Evolutionary conservation across 2,113 vertebrate species (phyloP).

Genomic region (Heteronetta atricapilla): DNA sequence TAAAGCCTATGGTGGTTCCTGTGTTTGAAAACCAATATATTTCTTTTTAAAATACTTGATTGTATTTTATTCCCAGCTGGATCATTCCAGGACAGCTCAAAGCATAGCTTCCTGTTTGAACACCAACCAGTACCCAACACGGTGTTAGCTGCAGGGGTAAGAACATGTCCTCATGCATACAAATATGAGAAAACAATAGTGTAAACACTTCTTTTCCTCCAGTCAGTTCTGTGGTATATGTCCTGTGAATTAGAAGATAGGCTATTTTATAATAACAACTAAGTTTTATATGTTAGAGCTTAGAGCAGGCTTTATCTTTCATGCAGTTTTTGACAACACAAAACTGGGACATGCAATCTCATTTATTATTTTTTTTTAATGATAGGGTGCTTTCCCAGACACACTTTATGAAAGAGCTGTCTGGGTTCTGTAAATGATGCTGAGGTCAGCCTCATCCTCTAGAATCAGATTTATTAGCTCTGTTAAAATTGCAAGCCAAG

Average conservation of each 20-base stretch:
- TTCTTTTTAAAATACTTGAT: neutral
- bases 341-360: neutral
- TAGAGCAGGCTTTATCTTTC: neutral
- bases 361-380: accelerated
- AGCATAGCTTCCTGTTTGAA: neutral
- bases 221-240: neutral
- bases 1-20: neutral
- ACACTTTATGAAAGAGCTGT: neutral
- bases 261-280: neutral
- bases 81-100: neutral
- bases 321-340: neutral
- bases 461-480: neutral
- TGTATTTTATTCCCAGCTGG: neutral
- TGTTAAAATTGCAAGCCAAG: neutral
- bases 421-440: neutral
- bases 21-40: neutral
- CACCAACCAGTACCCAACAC: neutral
- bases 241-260: neutral
- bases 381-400: neutral
- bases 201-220: neutral
- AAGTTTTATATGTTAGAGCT: neutral
- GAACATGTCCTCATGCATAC: neutral
- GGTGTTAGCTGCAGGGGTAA: neutral
- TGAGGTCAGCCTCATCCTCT: neutral
- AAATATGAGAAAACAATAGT: neutral